A percentile compares a stretch with the other conserved stretches of the same genome.
These are phyloP conservation scores for Xylocampa areola DNA, from an alignment of 2,888 invertebrate genomes.

Conservation along the genomic window DNA sequence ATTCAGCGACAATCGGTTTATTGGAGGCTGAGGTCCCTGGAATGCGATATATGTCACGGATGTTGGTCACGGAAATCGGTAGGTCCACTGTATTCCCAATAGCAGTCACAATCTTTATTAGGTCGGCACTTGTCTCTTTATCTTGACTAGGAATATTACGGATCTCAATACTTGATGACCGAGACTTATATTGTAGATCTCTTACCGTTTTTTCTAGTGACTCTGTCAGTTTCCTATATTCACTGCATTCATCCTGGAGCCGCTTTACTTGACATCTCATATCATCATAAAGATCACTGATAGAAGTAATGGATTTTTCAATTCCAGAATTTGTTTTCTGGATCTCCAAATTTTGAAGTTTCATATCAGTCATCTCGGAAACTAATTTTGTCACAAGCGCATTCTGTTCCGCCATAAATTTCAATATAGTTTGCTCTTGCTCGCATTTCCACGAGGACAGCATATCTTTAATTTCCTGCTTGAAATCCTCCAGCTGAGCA, in stretches of 20 bases:
- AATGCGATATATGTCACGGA: background rate
- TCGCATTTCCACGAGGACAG: conserved; percentile 4
- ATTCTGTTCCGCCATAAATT: conserved; percentile 5
- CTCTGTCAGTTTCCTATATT: conserved; percentile 1
- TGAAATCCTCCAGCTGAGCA: conserved; percentile 1
- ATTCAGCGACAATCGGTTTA: background rate
- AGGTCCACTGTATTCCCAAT: background rate
- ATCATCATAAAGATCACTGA: background rate
- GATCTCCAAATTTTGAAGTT: background rate
- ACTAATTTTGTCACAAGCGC: conserved; percentile 1
- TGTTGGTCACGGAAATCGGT: background rate
- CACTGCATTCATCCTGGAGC: background rate
- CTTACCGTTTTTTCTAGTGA: background rate
- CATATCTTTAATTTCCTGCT: conserved; percentile 7
- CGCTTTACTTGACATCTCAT: background rate
- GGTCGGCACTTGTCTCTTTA: background rate
- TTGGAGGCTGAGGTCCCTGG: background rate
- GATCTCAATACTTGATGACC: background rate
- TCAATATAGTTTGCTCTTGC: background rate
- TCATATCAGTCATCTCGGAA: background rate
- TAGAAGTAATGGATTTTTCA: background rate
- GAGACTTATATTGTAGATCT: background rate
- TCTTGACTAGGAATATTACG: background rate
- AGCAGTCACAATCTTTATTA: background rate
- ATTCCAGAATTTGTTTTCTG: background rate